Conservation (phyloP, 2,113 vertebrate genomes). For the Stercorarius parasiticus region DNA sequence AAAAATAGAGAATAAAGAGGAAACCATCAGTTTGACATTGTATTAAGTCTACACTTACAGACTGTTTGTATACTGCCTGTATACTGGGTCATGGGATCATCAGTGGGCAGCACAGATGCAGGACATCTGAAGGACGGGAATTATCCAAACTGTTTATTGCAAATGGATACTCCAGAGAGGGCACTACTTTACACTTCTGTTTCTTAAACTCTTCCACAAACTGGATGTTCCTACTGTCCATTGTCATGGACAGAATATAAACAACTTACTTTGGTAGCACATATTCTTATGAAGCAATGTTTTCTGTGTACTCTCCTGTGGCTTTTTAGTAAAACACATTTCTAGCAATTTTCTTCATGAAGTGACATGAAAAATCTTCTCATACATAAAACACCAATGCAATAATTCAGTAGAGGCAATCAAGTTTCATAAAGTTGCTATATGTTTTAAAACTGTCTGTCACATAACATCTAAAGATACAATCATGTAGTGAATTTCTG, state of each 20-base stretch:
- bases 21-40: neutral
- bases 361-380: neutral
- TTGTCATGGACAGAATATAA: neutral
- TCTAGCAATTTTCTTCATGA: neutral
- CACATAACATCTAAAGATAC: neutral
- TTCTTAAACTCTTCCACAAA: neutral
- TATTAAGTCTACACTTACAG: neutral
- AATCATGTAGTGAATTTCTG: neutral
- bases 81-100: neutral
- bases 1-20: neutral
- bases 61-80: neutral
- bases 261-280: neutral
- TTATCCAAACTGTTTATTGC: neutral
- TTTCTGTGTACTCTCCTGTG: neutral
- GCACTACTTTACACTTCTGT: neutral
- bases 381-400: neutral
- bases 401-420: neutral
- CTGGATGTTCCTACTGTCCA: neutral
- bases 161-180: neutral
- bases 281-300: neutral
- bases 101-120: neutral
- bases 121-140: neutral
- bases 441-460: neutral
- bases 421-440: neutral
- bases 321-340: neutral